Base-by-base conservation (phyloP, 2,888 invertebrate species). In the Cerceris ruficornis region DNA sequence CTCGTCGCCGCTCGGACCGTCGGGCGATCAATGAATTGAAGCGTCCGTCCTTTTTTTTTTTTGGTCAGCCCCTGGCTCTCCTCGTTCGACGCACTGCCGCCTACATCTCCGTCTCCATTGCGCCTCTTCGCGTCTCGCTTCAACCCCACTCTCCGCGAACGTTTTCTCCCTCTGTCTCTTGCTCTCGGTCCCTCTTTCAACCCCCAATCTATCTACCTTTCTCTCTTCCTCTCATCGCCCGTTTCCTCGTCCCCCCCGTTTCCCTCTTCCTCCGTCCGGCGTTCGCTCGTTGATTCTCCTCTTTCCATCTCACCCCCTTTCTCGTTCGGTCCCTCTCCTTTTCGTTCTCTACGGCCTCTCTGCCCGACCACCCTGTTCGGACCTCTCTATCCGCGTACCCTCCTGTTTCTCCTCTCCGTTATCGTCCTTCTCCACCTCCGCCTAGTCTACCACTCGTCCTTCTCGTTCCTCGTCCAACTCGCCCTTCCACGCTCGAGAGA, bases 11-110 rank as follows among this genome's bases (percentile, higher is more conserved):
- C 89, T 90, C 88, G 90, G 90, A 91, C 90, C 88, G 89, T 87
- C 84, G 87, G 87, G 88, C 92, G 92, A 92, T 92, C 92, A 92
- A 92, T 92, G 92, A 92, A 92, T 92, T 92, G 91, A 90, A 92
- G 91, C 92, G 90, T 89, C 90, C 90, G 83, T 90, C 89, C 89
- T 88, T 90, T 90, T 88, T 28, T n/a, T 28, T 91, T 90, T 92
- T 92, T 89, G 91, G 92, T 91, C 92, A 92, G 91, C 87, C 86
- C 87, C 87, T 81, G 81, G 75, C 81, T 85, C 85, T 87, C 88
- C 84, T 86, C 86, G 88, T 89, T 84, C 84, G 84, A 87, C 86
- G 83, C 88, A 84, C 81, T 83, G 82, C 87, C 82, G 83, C 80
- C 84, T 83, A 84, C 85, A 83, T 87, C 84, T 79, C 82, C 83